Base-by-base conservation (phyloP, 2,888 invertebrate genomes). In the Lottia scabra region DNA sequence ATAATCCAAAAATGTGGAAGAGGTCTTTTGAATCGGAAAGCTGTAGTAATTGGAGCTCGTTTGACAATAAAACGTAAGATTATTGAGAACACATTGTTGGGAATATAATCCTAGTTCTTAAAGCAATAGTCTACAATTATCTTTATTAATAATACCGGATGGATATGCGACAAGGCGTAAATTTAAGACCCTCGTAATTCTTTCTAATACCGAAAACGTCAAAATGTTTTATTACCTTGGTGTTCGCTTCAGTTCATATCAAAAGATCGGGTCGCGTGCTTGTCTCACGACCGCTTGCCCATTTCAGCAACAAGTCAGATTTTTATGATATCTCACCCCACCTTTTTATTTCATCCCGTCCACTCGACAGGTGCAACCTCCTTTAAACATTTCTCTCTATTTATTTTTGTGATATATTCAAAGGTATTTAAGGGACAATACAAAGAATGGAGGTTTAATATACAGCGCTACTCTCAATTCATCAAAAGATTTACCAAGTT, bases 161-260 rank as follows among this genome's bases (percentile, higher is more conserved):
- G 38, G 19, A 23, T 56, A 23, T 56, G 56, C 56, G 56, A 56
- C 56, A 56, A 56, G 23, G 56, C 56, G 56, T 56, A 56, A 56
- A 56, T 56, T 56, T 56, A 56, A 56, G 56, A 56, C 56, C 56
- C 19, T 56, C 56, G 56, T 56, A 56, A 56, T 56, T 56, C 56
- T 56, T 56, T 23, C 56, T 56, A 56, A 56, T 56, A 56, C 23
- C 56, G 19, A 23, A 56, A 56, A 56, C 56, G 56, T 56, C 56
- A 56, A 23, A 56, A 56, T 13, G 23, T 56, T 56, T 56, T 56
- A 56, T 56, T 12, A 56, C 19, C 19, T 23, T 56, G 10, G 56
- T 23, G 19, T 23, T 10, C 56, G 56, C 56, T 56, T 56, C 19
- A 56, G 19, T 23, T 56, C 56, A 19, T 13, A 23, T 23, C 23